Evolutionary conservation across 2,888 invertebrate genomes (phyloP).

Genomic region (Calameuta idolon): DNA sequence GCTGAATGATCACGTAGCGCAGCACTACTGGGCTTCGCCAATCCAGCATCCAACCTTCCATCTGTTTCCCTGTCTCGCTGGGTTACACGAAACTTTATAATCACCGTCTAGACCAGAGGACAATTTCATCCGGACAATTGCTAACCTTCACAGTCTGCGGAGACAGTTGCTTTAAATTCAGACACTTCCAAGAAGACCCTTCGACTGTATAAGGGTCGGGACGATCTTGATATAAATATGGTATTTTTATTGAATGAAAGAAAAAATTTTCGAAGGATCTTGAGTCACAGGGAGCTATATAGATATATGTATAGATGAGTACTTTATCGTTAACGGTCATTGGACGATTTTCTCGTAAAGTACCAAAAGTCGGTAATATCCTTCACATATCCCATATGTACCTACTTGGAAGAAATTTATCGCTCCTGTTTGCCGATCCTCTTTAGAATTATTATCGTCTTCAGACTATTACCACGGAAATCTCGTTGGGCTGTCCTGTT

Average conservation of each 20-base stretch:
- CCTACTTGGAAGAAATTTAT: not conserved
- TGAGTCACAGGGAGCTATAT: not conserved
- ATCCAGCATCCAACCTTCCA: conserved; percentile 20
- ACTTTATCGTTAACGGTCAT: not conserved
- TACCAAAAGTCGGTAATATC: not conserved
- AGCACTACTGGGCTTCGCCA: conserved; percentile 23
- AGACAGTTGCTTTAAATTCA: not conserved
- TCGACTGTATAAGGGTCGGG: not conserved
- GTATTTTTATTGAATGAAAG: not conserved
- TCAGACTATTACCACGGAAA: not conserved
- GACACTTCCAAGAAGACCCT: not conserved
- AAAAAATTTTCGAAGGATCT: not conserved
- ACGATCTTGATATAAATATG: not conserved
- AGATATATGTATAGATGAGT: not conserved
- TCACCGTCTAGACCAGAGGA: conserved; percentile 27
- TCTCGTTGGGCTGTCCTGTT: not conserved
- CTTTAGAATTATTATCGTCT: not conserved
- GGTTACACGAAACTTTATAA: conserved; percentile 44
- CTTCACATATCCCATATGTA: not conserved
- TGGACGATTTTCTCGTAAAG: not conserved
- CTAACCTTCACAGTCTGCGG: not conserved
- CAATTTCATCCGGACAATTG: conserved; percentile 23
- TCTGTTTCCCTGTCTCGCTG: conserved; percentile 29
- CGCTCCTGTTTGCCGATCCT: not conserved
- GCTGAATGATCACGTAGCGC: conserved; percentile 38